Conservation (phyloP, 2,888 invertebrate species). For the Tetanocera ferruginea region DNA sequence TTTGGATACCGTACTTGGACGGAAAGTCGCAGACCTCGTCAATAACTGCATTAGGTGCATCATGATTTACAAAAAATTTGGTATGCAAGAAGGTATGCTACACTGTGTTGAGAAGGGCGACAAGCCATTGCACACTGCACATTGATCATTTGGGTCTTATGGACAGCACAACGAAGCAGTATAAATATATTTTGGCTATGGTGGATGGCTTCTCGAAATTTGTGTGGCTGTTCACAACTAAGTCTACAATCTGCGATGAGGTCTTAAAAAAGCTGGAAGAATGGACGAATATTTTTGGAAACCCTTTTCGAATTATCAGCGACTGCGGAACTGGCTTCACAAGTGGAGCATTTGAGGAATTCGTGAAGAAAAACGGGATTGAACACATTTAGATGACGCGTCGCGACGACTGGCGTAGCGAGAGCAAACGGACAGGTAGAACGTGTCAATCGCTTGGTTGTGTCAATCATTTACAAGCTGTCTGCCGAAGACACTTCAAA, state of each 20-base stretch:
- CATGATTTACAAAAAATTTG: background rate
- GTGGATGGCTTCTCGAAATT: slow-evolving; percentile 56
- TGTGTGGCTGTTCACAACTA: slow-evolving; percentile 60
- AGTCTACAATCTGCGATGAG: slow-evolving; percentile 53
- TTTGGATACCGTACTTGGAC: background rate
- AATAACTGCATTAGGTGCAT: slow-evolving; percentile 17
- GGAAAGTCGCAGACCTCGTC: background rate
- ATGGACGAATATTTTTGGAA: slow-evolving; percentile 29
- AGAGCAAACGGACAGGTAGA: slow-evolving; percentile 63
- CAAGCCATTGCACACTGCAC: slow-evolving; percentile 44
- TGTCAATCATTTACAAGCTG: slow-evolving; percentile 10
- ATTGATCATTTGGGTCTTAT: slow-evolving; percentile 63
- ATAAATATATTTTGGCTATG: slow-evolving; percentile 59
- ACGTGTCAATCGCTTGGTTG: slow-evolving; percentile 42
- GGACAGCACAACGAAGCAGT: slow-evolving; percentile 55
- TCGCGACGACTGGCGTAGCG: slow-evolving; percentile 55
- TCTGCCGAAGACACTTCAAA: background rate
- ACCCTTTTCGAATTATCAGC: slow-evolving; percentile 15
- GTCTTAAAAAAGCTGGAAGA: slow-evolving; percentile 53
- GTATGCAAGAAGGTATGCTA: slow-evolving; percentile 16
- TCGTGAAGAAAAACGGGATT: slow-evolving; percentile 1
- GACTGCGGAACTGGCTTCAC: slow-evolving; percentile 31
- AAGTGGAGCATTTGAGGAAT: background rate
- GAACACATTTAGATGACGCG: slow-evolving; percentile 54
- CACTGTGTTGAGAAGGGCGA: background rate